Evolutionary conservation across 2,113 vertebrate genomes (phyloP).

Genomic region (Scolopax mira): DNA sequence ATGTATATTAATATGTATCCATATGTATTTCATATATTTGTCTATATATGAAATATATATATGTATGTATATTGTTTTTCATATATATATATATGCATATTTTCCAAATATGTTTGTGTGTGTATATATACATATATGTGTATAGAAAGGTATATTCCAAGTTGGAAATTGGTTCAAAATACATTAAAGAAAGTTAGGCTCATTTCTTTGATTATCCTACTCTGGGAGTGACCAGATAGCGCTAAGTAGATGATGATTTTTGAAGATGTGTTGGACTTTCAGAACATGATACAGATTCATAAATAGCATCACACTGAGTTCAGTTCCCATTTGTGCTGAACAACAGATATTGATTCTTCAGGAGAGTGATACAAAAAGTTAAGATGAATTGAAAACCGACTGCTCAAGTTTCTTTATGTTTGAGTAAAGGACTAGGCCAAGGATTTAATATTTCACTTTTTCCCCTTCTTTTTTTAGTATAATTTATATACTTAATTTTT

Average conservation of each 20-base stretch:
- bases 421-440: not conserved
- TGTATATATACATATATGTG: not conserved
- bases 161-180: not conserved
- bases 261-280: not conserved
- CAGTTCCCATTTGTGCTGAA: not conserved
- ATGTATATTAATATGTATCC: too few species aligned
- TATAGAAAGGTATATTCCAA: not conserved
- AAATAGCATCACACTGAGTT: not conserved
- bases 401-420: not conserved
- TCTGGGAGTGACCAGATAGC: not conserved
- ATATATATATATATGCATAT: too few species aligned
- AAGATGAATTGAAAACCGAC: not conserved
- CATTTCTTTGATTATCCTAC: not conserved
- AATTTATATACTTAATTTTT: not conserved
- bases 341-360: not conserved
- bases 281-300: not conserved
- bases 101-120: not conserved
- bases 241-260: constrained; percentile 3
- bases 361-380: not conserved
- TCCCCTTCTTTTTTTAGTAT: not conserved
- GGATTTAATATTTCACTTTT: not conserved
- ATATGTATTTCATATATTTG: too few species aligned
- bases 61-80: not conserved
- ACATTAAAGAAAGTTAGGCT: not conserved
- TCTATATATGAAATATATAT: not conserved